Percentiles rank a stretch among this genome's conserved stretches.
phyloP scores from a whole-genome alignment of 2,888 invertebrate genomes.

The Heliconius cydno region DNA sequence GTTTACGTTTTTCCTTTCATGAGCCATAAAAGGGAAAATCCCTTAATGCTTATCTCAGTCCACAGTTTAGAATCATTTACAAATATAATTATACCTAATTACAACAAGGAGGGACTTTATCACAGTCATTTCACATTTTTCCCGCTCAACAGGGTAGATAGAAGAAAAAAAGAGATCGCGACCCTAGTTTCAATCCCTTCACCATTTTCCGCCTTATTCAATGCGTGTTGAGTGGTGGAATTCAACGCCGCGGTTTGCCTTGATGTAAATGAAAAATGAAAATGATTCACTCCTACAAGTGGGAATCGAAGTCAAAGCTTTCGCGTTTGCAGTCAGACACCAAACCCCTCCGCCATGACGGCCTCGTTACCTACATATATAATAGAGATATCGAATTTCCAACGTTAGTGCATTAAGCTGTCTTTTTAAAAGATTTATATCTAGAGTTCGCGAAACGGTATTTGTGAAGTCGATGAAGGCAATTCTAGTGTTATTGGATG shows the following conservation, averaged over 20 bases:
- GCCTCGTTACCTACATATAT: not conserved
- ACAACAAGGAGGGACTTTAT: no score
- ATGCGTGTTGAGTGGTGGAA: not conserved
- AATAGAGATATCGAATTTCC: conserved; percentile 5
- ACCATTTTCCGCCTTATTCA: not conserved
- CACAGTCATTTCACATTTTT: no score
- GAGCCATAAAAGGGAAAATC: not conserved
- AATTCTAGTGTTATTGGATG: conserved; percentile 58
- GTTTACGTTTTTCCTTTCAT: not conserved
- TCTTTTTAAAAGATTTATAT: conserved; percentile 67
- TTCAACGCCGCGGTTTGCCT: not conserved
- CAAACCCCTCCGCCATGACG: no score
- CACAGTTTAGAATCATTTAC: not conserved
- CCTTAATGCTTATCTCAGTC: not conserved
- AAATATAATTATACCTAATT: not conserved
- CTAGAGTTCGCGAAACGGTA: conserved; percentile 47
- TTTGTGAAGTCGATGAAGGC: conserved; percentile 57
- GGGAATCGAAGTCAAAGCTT: no score
- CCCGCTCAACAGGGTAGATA: no score
- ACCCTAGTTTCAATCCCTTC: not conserved
- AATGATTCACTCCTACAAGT: no score
- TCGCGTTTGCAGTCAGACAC: no score
- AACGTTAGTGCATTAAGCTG: conserved; percentile 62
- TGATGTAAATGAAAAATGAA: no score
- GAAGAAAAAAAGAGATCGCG: no score